These are phyloP conservation scores for Pogoniulus pusillus DNA, from an alignment of 2,797 vertebrate genomes.

Conservation along the genomic window DNA sequence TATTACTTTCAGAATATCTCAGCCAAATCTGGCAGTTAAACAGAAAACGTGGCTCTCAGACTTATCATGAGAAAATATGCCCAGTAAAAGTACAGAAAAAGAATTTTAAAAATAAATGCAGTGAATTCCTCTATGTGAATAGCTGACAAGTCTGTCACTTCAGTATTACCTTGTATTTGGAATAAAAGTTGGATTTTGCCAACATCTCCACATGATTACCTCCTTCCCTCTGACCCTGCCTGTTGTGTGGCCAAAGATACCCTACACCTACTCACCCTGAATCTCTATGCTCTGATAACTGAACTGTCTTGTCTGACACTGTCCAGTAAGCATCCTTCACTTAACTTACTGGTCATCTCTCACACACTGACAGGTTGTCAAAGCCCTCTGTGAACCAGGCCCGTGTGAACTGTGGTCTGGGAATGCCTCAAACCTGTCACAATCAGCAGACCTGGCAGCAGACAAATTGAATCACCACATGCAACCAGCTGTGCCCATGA, in stretches of 20 bases:
- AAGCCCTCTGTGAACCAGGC: background rate
- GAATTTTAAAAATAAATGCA: background rate
- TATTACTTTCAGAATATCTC: background rate
- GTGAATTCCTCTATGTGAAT: background rate
- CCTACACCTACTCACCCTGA: background rate
- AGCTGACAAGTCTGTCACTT: background rate
- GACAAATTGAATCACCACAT: too few species aligned
- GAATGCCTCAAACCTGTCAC: too few species aligned
- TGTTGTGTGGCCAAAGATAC: background rate
- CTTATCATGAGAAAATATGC: background rate
- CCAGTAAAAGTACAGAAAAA: background rate
- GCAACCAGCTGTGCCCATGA: too few species aligned
- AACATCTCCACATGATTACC: fast-evolving
- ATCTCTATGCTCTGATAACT: background rate
- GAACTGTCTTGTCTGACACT: background rate
- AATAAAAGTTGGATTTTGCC: background rate
- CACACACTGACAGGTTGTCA: fast-evolving
- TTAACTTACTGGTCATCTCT: background rate
- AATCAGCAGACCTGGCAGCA: too few species aligned
- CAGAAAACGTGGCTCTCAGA: background rate
- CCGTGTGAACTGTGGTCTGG: too few species aligned
- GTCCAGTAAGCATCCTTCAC: background rate
- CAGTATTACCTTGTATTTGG: background rate
- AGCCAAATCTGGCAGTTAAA: background rate
- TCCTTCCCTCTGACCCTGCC: background rate